phyloP scores from a whole-genome alignment of 2,113 vertebrate species.

The Psophia crepitans region DNA sequence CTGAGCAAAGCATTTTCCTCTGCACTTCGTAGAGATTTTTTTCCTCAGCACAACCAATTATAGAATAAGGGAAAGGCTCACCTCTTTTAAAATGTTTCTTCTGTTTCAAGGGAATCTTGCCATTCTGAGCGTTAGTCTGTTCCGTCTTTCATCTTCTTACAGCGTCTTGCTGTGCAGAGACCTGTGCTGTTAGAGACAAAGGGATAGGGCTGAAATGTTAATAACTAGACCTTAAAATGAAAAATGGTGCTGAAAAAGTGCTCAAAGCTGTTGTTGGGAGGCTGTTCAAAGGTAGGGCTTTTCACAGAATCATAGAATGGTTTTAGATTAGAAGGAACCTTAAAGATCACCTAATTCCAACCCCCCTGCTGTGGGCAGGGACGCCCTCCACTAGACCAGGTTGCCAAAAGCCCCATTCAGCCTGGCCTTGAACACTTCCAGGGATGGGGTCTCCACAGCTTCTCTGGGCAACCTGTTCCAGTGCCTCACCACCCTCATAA shows the following conservation, averaged over 20 bases:
- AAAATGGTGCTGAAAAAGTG: neutral
- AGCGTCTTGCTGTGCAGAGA: neutral
- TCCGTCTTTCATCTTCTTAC: neutral
- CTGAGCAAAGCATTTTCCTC: neutral
- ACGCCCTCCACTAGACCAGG: no score
- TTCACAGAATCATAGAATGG: neutral
- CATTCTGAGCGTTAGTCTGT: neutral
- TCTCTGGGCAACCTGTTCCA: no score
- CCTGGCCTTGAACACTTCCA: no score
- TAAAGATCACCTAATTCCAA: no score
- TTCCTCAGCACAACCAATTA: neutral
- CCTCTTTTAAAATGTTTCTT: rapidly evolving
- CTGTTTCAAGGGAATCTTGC: neutral
- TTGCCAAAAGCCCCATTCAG: no score
- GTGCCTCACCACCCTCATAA: no score
- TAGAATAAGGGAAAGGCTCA: neutral
- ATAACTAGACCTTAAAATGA: neutral
- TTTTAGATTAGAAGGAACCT: no score
- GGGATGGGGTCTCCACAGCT: no score
- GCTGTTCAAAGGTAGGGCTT: neutral
- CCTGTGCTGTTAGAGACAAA: neutral
- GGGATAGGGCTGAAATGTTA: neutral
- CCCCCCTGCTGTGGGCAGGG: no score
- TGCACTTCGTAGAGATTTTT: neutral
- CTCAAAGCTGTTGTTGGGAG: neutral